Conservation (phyloP, 2,797 vertebrate genomes). For the Borostomias antarcticus region DNA sequence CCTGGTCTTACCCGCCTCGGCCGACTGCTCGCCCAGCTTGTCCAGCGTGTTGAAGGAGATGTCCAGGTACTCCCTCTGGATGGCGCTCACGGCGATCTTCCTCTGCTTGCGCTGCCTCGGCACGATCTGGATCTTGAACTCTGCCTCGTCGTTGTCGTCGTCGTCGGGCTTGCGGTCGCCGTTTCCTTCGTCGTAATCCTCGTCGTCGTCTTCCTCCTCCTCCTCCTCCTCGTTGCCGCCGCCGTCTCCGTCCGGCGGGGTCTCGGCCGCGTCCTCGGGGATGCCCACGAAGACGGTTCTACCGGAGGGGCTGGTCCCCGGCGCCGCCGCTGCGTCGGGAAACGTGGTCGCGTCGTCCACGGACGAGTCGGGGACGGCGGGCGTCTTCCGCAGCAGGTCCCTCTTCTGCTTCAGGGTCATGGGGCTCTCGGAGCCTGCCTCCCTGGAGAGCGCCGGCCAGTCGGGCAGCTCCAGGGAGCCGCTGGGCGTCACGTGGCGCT, state of each 20-base stretch:
- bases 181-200: conserved; percentile 82
- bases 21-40: conserved; percentile 86
- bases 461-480: conserved; percentile 68
- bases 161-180: conserved; percentile 79
- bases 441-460: conserved; percentile 55
- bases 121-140: conserved; percentile 98
- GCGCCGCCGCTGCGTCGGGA: conserved; percentile 57
- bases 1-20: conserved; percentile 85
- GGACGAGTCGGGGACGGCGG: conserved; percentile 86
- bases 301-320: conserved; percentile 72
- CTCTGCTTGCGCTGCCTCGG: conserved; percentile 95
- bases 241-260: conserved; percentile 77
- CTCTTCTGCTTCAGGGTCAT: conserved; percentile 95
- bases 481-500: conserved; percentile 59
- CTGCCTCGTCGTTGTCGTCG: conserved; percentile 84
- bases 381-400: conserved; percentile 89
- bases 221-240: conserved; percentile 76
- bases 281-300: conserved; percentile 87
- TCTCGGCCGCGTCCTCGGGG: conserved; percentile 84
- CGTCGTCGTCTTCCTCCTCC: conserved; percentile 83
- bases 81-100: conserved; percentile 98
- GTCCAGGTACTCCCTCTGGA: conserved; percentile 98
- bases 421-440: conserved; percentile 79
- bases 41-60: conserved; percentile 96
- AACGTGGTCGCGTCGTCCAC: conserved; percentile 81